Evolutionary conservation across 2,113 vertebrate species (phyloP).

Genomic region (Crotalus viridis): DNA sequence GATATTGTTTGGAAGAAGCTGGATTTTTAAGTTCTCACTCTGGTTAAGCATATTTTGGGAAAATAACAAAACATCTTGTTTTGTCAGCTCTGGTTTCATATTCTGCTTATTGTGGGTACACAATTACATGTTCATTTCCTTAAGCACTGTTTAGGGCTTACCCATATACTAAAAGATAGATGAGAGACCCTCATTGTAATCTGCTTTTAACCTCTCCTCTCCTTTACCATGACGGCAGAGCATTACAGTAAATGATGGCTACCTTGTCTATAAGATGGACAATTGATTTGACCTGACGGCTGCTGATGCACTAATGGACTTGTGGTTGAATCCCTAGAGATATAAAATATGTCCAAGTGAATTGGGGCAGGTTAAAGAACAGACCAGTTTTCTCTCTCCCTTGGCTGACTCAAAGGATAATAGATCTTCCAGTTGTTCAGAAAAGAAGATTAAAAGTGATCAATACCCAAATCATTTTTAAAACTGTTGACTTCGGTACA

Average conservation of each 20-base stretch:
- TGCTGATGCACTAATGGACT: conserved; percentile 82
- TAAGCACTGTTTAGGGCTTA: conserved; percentile 69
- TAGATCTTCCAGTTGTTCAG: conserved; percentile 63
- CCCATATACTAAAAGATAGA: conserved; percentile 72
- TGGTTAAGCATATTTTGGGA: not conserved
- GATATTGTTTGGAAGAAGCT: conserved; percentile 1
- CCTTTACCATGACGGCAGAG: conserved; percentile 81
- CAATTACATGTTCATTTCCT: conserved; percentile 48
- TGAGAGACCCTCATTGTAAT: conserved; percentile 69
- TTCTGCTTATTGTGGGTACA: conserved; percentile 37
- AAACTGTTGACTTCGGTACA: conserved; percentile 63
- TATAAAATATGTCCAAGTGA: conserved; percentile 73
- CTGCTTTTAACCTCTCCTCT: conserved; percentile 87
- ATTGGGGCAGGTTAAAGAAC: conserved; percentile 73
- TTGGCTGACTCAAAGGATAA: conserved; percentile 56
- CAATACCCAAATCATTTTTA: conserved; percentile 71
- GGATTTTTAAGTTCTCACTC: not conserved
- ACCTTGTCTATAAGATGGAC: conserved; percentile 77
- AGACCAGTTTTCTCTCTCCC: conserved; percentile 42
- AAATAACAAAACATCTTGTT: conserved; percentile 33
- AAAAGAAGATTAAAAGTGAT: conserved; percentile 73
- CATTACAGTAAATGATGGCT: conserved; percentile 89
- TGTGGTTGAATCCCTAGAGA: conserved; percentile 76
- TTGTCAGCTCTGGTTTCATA: conserved; percentile 10
- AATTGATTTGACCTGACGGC: conserved; percentile 86